A percentile compares a stretch with the other conserved stretches of the same genome.
Conservation (phyloP, 2,888 invertebrate species). For the Drosophila rellima region DNA sequence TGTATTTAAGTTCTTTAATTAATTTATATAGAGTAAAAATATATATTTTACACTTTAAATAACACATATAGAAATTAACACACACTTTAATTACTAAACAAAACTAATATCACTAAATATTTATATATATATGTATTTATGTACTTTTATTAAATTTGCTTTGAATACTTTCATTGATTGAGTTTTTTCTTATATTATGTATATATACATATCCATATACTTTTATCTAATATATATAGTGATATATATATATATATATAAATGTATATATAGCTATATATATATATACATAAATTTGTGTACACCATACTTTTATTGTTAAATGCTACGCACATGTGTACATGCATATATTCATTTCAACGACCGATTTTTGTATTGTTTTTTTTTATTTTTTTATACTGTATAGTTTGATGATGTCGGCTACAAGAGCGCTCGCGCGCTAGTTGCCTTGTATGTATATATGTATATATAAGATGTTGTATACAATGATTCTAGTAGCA, state of each 20-base stretch:
- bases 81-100: conserved; percentile 8
- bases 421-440: conserved; percentile 71
- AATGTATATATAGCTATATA: background rate
- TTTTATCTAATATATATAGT: too few species aligned
- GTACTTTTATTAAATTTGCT: conserved; percentile 10
- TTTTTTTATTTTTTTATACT: conserved; percentile 47
- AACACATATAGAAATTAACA: background rate
- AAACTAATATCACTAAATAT: conserved; percentile 16
- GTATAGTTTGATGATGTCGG: conserved; percentile 44
- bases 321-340: conserved; percentile 1
- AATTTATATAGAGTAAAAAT: conserved; percentile 6
- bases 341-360: conserved; percentile 5
- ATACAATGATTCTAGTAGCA: conserved; percentile 64
- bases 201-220: too few species aligned
- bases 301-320: conserved; percentile 5
- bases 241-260: too few species aligned
- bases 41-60: background rate
- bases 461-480: conserved; percentile 55
- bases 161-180: conserved; percentile 10
- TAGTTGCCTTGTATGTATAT: conserved; percentile 51
- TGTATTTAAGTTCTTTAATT: conserved; percentile 6
- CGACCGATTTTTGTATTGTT: conserved; percentile 29
- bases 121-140: background rate
- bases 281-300: background rate
- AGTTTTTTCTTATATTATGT: conserved; percentile 8